A percentile compares a stretch with the other conserved stretches of the same genome.
Conservation (phyloP, 2,888 invertebrate species). For the Leuctra nigra region DNA sequence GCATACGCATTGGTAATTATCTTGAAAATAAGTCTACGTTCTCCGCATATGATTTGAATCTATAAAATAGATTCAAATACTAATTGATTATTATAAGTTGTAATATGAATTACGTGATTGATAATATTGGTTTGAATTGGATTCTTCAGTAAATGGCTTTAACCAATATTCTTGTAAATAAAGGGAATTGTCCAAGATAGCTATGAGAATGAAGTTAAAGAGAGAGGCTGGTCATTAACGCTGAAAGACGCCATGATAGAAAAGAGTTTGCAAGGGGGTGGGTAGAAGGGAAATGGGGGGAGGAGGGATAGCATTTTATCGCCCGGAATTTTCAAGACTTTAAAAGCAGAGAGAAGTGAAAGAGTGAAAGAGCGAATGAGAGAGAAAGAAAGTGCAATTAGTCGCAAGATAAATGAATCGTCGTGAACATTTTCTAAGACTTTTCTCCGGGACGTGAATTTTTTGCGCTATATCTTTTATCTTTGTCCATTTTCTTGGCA, state of each 20-base stretch:
- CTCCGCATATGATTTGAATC: too few species aligned
- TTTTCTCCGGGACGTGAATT: slow-evolving; percentile 8
- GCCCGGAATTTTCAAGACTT: slow-evolving; percentile 17
- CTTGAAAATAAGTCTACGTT: too few species aligned
- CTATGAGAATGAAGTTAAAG: neutral
- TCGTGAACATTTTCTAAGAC: slow-evolving; percentile 22
- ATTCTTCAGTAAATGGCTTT: too few species aligned
- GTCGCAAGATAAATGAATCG: slow-evolving; percentile 28
- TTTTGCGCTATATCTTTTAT: slow-evolving; percentile 17
- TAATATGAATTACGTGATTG: too few species aligned
- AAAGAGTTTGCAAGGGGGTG: slow-evolving; percentile 10
- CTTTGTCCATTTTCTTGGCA: slow-evolving; percentile 17
- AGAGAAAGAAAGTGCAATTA: slow-evolving; percentile 26
- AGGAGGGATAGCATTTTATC: slow-evolving; percentile 14
- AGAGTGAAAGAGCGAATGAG: slow-evolving; percentile 21
- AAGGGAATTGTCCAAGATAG: neutral
- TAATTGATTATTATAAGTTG: too few species aligned
- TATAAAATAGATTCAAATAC: too few species aligned
- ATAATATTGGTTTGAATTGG: too few species aligned
- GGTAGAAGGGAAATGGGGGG: neutral
- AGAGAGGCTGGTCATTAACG: slow-evolving; percentile 9
- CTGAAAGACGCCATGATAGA: slow-evolving; percentile 17
- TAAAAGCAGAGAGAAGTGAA: slow-evolving; percentile 16
- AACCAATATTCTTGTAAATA: neutral
- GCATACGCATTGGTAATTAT: too few species aligned